A percentile compares a stretch with the other conserved stretches of the same genome.
phyloP scores from a whole-genome alignment of 2,113 vertebrate genomes.

The Dasyornis broadbenti region DNA sequence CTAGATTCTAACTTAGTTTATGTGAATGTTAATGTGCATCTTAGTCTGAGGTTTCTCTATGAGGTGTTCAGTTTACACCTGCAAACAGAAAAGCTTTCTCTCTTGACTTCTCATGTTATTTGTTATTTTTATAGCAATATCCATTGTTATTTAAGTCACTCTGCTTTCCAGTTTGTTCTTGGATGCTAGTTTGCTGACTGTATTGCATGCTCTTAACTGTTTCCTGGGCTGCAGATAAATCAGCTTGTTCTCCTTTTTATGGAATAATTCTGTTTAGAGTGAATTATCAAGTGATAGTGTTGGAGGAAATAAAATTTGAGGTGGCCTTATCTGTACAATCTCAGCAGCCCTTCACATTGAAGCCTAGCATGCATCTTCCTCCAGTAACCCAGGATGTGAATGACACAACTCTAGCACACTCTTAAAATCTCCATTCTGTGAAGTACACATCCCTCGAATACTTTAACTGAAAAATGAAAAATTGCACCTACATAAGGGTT shows the following conservation, averaged over 20 bases:
- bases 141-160: background rate
- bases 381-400: background rate
- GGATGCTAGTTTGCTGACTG: background rate
- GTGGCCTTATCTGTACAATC: background rate
- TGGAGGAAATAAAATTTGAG: background rate
- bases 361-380: background rate
- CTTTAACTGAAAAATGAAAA: background rate
- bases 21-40: background rate
- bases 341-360: background rate
- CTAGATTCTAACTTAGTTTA: background rate
- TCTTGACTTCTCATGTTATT: background rate
- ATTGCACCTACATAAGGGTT: background rate
- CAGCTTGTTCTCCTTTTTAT: background rate
- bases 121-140: background rate
- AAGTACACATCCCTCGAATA: background rate
- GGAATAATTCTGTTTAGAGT: background rate
- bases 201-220: background rate
- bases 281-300: background rate
- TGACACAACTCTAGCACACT: rapidly evolving
- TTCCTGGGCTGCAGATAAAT: background rate
- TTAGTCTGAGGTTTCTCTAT: background rate
- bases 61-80: background rate
- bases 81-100: background rate
- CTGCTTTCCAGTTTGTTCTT: background rate
- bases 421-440: background rate